phyloP scores from a whole-genome alignment of 23 tunicate species.

The Trididemnum clinides region DNA sequence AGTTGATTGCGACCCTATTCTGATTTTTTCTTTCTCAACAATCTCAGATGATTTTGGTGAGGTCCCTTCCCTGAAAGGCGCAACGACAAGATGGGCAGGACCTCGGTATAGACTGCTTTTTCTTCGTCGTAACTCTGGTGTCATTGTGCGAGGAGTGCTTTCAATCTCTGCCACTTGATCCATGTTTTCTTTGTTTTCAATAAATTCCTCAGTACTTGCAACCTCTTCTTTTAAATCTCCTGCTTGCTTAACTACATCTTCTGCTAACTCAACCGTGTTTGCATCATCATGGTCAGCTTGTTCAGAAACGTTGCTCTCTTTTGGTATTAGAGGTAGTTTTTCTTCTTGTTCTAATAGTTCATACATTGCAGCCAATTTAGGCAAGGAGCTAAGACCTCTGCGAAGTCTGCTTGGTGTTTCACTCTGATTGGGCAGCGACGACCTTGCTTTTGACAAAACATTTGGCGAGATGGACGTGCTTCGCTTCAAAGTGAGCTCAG shows the following conservation, averaged over 20 bases:
- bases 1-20: no score
- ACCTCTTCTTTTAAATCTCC: background rate
- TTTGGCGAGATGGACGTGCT: no score
- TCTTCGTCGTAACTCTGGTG: background rate
- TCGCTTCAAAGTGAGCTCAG: no score
- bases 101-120: constrained; percentile 14
- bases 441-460: no score
- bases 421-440: no score
- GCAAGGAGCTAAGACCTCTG: background rate
- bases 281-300: background rate
- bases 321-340: background rate
- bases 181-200: background rate
- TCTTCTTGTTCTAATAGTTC: background rate
- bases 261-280: background rate
- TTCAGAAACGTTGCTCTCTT: no score
- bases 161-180: background rate
- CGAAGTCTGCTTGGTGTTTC: background rate
- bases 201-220: no score
- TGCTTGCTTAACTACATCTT: background rate
- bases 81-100: background rate
- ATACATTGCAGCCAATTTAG: background rate
- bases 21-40: no score
- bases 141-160: background rate
- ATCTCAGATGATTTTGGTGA: no score
- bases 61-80: no score